These are phyloP conservation scores for Octonoba sinensis DNA, from an alignment of 2,888 invertebrate genomes.

Conservation along the genomic window DNA sequence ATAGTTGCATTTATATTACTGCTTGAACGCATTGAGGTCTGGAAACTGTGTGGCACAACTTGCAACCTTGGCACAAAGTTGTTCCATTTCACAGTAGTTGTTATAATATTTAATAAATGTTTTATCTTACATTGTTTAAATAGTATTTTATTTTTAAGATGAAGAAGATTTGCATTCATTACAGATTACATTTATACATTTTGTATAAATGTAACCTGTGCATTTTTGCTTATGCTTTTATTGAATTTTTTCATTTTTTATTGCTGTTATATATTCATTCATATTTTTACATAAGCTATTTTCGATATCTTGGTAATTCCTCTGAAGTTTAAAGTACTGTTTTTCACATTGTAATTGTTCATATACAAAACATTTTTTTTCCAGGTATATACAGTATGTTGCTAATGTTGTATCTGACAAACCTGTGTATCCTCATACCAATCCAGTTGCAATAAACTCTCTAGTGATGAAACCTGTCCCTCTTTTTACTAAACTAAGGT, in stretches of 20 bases:
- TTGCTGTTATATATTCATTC: background rate
- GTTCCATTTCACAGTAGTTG: too few relatives aligned
- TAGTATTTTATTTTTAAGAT: too few relatives aligned
- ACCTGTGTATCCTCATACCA: constrained; percentile 84
- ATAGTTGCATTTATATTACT: too few relatives aligned
- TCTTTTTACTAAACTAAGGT: constrained; percentile 90
- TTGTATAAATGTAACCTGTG: background rate
- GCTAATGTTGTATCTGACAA: constrained; percentile 77
- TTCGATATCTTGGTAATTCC: too few relatives aligned
- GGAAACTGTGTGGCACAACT: too few relatives aligned
- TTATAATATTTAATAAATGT: too few relatives aligned
- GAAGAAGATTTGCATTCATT: too few relatives aligned
- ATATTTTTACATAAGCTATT: background rate
- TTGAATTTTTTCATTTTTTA: background rate
- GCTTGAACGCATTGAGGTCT: too few relatives aligned
- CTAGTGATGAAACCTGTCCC: constrained; percentile 90
- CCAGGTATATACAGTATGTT: constrained; percentile 88
- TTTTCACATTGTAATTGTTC: background rate
- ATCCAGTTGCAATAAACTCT: constrained; percentile 84
- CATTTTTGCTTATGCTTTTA: background rate
- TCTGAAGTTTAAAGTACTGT: background rate
- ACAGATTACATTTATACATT: background rate
- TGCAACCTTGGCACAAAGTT: too few relatives aligned
- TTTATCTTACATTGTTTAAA: too few relatives aligned
- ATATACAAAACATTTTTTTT: background rate